Conservation (phyloP, 2,113 vertebrate species). For the Albula glossodonta region DNA sequence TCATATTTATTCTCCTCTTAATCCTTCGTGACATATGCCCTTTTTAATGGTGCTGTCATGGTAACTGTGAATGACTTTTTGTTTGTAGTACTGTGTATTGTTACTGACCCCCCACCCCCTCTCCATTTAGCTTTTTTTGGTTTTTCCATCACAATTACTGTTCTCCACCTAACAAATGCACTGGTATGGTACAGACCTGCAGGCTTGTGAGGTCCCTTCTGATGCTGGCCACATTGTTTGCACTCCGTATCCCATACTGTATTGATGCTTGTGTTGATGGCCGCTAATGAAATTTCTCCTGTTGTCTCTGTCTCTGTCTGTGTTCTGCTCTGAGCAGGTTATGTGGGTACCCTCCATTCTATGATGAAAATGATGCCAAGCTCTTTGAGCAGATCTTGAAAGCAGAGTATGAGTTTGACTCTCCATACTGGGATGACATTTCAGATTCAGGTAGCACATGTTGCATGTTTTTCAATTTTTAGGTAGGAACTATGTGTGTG, state of each 20-base stretch:
- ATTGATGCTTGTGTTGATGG: not conserved
- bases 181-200: too few species aligned
- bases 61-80: not conserved
- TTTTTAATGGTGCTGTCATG: not conserved
- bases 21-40: not conserved
- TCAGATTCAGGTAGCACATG: slow-evolving; percentile 86
- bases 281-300: not conserved
- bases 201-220: too few species aligned
- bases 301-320: slow-evolving; percentile 17
- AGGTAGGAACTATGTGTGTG: too few species aligned
- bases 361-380: slow-evolving; percentile 95
- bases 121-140: not conserved
- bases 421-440: slow-evolving; percentile 98
- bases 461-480: too few species aligned
- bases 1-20: not conserved
- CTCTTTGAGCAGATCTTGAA: slow-evolving; percentile 96
- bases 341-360: slow-evolving; percentile 96
- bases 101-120: not conserved
- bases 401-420: slow-evolving; percentile 96
- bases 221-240: too few species aligned
- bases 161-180: too few species aligned
- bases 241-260: not conserved
- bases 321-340: slow-evolving; percentile 67
- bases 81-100: not conserved
- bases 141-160: too few species aligned